Evolutionary conservation across 2,113 vertebrate genomes (phyloP), one percentile per base, ranked within the genome.

Genomic region (Verasper variegatus): DNA sequence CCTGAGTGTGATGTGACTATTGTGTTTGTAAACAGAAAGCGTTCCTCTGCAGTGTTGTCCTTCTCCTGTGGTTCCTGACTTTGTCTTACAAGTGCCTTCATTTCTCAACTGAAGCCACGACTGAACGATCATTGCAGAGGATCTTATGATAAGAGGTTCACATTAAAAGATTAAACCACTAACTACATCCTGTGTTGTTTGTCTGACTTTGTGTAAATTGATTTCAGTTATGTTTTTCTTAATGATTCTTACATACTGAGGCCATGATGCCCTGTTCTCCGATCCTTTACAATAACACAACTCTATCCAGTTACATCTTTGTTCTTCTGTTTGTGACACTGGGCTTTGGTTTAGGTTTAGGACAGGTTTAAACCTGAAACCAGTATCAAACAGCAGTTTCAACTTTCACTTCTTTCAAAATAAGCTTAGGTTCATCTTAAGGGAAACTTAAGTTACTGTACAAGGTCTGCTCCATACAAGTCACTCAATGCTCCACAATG

Each of bases 41-140:
- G 54, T 18, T 45, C 45, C 56, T 13, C n/a, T 60, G 0, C 21
- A 66, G 11, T 18, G n/a, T 14, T 24, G 23, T 24, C 31, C 6
- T 61, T 17, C 17, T 42, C 27, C n/a, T 67, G 18, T 61, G n/a
- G 40, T 75, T 51, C 13, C 15, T 40, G 27, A 71, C 21, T 13
- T 40, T 31, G 37, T 60, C 35, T 35, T 65, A 58, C 63, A 59
- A 42, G 71, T 84, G 78, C 71, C 84, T 86, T 83, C 72, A 52
- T 76, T 27, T 47, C 31, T 77, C 17, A 23, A 45, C 77, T 64
- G 42, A 61, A 70, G 63, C 52, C 68, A 24, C 40, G 18, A 59
- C 47, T 23, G 31, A 58, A 81, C 49, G 54, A 70, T 71, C 68
- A 54, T 58, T 65, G 51, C 57, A 63, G 37, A 76, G 35, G 65